Evolutionary conservation across 2,797 vertebrate genomes (phyloP).

Genomic region (Halcyon leucocephala): DNA sequence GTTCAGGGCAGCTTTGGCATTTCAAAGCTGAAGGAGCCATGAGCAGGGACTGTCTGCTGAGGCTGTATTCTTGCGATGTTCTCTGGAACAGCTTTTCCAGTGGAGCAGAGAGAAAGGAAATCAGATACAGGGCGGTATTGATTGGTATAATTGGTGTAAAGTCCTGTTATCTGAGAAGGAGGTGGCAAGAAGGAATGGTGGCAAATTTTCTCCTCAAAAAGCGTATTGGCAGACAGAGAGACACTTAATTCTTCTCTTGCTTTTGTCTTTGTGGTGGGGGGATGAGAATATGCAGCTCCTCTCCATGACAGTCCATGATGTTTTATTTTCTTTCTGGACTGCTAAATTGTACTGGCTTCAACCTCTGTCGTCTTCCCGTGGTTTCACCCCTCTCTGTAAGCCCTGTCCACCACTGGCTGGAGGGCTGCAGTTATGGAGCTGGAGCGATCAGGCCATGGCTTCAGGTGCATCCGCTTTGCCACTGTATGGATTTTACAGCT

Average conservation of each 20-base stretch:
- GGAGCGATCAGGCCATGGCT: accelerated
- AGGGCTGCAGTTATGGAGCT: background rate
- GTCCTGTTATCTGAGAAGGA: background rate
- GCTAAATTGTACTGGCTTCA: background rate
- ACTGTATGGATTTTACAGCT: background rate
- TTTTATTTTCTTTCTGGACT: background rate
- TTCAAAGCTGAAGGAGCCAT: background rate
- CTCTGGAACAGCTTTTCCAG: background rate
- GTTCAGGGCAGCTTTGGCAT: accelerated
- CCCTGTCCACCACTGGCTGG: background rate
- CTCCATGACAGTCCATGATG: background rate
- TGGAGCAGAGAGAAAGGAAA: background rate
- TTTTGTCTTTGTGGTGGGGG: background rate
- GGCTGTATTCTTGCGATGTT: background rate
- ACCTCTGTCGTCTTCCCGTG: background rate
- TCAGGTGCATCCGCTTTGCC: background rate
- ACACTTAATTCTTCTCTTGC: background rate
- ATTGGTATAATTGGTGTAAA: background rate
- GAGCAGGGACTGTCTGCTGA: background rate
- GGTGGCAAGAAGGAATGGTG: background rate
- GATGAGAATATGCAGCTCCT: background rate
- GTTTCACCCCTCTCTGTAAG: background rate
- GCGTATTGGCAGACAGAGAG: accelerated
- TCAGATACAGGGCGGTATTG: background rate
- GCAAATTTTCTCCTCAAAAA: background rate